Percentiles rank a stretch among this genome's conserved stretches.
Conservation (phyloP, 2,113 vertebrate genomes). For the Lanius collurio region DNA sequence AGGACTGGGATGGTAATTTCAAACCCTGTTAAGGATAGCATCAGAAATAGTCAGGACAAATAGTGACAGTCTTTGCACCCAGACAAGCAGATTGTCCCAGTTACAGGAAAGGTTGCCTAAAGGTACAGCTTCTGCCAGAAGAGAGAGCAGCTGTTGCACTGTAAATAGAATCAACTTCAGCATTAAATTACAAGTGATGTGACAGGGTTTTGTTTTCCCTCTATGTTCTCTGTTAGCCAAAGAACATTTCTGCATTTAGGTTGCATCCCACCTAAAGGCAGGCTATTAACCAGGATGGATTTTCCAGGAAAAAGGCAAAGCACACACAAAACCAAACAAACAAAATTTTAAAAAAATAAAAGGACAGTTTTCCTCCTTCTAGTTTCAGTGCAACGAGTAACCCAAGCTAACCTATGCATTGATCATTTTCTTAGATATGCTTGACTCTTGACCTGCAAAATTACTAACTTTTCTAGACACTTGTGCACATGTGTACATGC, state of each 20-base stretch:
- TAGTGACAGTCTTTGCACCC: neutral
- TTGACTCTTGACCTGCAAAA: neutral
- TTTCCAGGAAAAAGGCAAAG: neutral
- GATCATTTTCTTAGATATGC: neutral
- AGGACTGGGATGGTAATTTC: neutral
- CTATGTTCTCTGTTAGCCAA: neutral
- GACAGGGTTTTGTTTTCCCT: neutral
- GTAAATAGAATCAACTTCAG: neutral
- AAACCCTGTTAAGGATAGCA: neutral
- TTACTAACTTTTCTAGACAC: neutral
- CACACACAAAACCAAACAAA: neutral
- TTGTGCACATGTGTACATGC: neutral
- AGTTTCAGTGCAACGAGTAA: neutral
- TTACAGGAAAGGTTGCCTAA: neutral
- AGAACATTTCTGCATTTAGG: neutral
- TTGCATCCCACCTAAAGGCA: neutral
- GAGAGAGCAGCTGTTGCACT: neutral
- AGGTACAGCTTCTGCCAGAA: neutral
- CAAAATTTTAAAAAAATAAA: neutral
- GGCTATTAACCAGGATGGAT: neutral
- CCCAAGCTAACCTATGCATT: accelerated
- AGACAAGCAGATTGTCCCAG: neutral
- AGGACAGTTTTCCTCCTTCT: neutral
- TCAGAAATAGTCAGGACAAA: neutral
- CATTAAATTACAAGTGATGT: neutral